Base-by-base conservation (phyloP, 1,140 invertebrate species). In the Arion vulgaris region DNA sequence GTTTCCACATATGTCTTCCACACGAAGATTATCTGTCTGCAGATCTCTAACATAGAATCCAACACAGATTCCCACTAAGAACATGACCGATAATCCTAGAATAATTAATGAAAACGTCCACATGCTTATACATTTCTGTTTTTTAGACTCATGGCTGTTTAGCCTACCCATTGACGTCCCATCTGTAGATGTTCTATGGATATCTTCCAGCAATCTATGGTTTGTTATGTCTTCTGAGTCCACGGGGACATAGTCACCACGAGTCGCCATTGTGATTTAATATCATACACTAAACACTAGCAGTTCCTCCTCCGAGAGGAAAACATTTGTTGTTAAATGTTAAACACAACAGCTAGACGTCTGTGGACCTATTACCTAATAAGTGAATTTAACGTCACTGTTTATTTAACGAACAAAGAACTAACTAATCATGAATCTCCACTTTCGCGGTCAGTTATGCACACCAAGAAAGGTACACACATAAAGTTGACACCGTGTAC, bases 41-140 rank as follows among this genome's bases (percentile, higher is more conserved):
- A 51, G 26, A 45, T 81, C 80, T 38, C 80, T 38, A 0, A 81
- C 80, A n/a, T 81, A 81, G 57, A 81, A 81, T 39, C 80, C 80
- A 32, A 74, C 38, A 41, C 80, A 81, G 0, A 81, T 32, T 26
- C 80, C 80, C 13, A 81, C 45, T 2, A 81, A 49, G 49, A 81
- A 81, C 49, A 74, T 39, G 9, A 81, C 71, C 26, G 45, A 26
- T 28, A 81, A n/a, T 17, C 80, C 80, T 13, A 81, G 15, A 13
- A 81, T 49, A 41, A 72, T 51, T 71, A 81, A 49, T 28, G 80
- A 73, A 69, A 81, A 81, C 0, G 34, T 28, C 69, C 68, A 72
- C 69, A 74, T 45, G 57, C 80, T 81, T 23, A 78, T 62, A 36
- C 17, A 39, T 19, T 34, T 39, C 4, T 34, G 26, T 26, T 19